Evolutionary conservation across 2,797 vertebrate genomes (phyloP), one percentile per base, ranked within the genome.

Genomic region (Phataginus tetradactyla): DNA sequence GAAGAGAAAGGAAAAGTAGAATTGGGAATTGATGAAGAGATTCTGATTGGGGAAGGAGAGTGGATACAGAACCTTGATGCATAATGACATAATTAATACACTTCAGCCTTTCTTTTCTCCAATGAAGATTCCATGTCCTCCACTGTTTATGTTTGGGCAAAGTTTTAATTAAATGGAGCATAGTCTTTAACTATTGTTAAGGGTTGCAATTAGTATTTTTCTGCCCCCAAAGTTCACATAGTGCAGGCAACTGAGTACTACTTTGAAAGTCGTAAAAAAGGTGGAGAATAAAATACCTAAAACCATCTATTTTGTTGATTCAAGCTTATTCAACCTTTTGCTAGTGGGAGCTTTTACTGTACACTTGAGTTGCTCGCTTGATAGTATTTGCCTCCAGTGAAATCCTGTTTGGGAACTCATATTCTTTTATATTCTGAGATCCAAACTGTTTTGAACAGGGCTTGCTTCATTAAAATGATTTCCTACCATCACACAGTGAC

Each of bases 391-490:
- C 96, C 94, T 96, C 97, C 71, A 98, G 98, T 97, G 97, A 97
- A 97, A 97, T 95, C 95, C 96, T 97, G 97, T 86, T 97, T 97
- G 94, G 93, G 87, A 97, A 96, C 94, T 97, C 97, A 95, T 92
- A 93, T 96, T 96, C 96, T 96, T 97, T 98, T 97, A 96, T 96
- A 94, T 90, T 88, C 87, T 95, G 96, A 97, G 87, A 97, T 94
- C 90, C 97, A 97, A 96, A 97, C 92, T 90, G 96, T 96, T 98
- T 93, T 94, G 96, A 97, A 97, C 96, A 97, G 97, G 86, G 42
- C 92, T 79, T 75, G 95, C 96, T 97, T 98, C 97, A 98, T 98
- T 98, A 98, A 98, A 97, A 97, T 97, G 97, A 98, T 97, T 98
- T 98, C 96, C 97, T 93, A 81, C 97, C 29, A 21, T 97, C 91